Evolutionary conservation across 2,797 vertebrate genomes (phyloP), one percentile per base, ranked within the genome.

Genomic region (Lithobates sylvaticus): DNA sequence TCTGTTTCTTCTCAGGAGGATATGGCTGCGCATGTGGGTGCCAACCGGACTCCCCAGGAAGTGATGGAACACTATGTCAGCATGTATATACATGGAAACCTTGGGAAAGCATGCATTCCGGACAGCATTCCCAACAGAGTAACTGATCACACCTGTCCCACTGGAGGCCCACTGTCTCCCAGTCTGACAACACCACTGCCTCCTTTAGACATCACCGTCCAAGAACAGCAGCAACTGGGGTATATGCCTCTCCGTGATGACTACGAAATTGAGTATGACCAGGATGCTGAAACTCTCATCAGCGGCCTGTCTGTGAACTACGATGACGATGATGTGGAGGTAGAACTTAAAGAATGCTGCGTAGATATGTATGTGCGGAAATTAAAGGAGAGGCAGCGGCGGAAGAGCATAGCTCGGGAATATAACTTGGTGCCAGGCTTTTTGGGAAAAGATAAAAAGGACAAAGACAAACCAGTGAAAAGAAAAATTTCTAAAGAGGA

Each of bases 331-430:
- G 98, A 99, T 0, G 97, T 99, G 83, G 98, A 99, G 71, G 97
- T 99, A 0, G 98, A 99, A 91, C 93, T 99, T 76, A 99, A 99
- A 76, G 96, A 98, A 0, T 96, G 97, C 0, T 97, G 99, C 0
- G 98, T 99, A 68, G 98, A 99, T 92, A 99, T 99, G 98, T 99
- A 99, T 0, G 98, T 99, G 5, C 95, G 98, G 26, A 99, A 99
- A 50, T 96, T 99, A 1, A 90, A 95, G 10, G 98, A 99, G 89
- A 91, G 98, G 2, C 98, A 99, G 76, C 93, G 98, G 5, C 95
- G 98, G 21, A 99, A 99, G 94, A 98, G 97, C 92, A 97, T 99
- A 0, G 98, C 98, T 0, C 95, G 98, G 0, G 98, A 99, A 90
- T 99, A 99, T 91, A 97, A 96, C 90, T 90, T 99, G 87, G 97